A percentile compares a stretch with the other conserved stretches of the same genome.
phyloP scores from a whole-genome alignment of 1,140 invertebrate genomes.

The Anadara kagoshimensis region DNA sequence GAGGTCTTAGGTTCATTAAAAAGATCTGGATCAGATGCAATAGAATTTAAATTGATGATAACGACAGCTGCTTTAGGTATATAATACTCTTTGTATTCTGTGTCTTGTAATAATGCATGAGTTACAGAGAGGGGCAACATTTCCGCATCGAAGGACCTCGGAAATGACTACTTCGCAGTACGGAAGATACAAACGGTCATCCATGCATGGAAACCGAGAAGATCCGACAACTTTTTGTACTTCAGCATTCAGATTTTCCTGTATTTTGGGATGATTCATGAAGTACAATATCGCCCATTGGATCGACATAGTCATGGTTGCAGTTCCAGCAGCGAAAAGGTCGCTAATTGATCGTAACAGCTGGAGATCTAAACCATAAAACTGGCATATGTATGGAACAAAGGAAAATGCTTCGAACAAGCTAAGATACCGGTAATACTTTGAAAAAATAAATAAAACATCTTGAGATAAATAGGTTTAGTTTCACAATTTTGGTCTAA shows the following conservation, averaged over 20 bases:
- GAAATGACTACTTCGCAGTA: conserved; percentile 28
- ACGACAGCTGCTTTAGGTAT: conserved; percentile 31
- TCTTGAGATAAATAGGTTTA: too few species aligned
- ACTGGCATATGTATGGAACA: too few species aligned
- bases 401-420: too few species aligned
- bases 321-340: conserved; percentile 90
- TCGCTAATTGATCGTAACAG: conserved; percentile 73
- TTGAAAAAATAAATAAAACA: too few species aligned
- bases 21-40: conserved; percentile 3
- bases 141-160: conserved; percentile 27
- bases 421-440: too few species aligned
- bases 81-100: too few species aligned
- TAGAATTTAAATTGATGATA: conserved; percentile 16
- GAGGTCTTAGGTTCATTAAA: conserved; percentile 23
- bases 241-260: conserved; percentile 49
- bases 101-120: too few species aligned
- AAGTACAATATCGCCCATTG: conserved; percentile 81
- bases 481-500: too few species aligned
- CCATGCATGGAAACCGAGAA: background rate
- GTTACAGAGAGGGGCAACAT: conserved; percentile 11
- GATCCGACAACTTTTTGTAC: conserved; percentile 42
- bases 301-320: conserved; percentile 89
- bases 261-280: conserved; percentile 67
- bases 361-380: too few species aligned
- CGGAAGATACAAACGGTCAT: conserved; percentile 12